Percentiles rank a stretch among this genome's conserved stretches.
phyloP scores from a whole-genome alignment of 2,113 vertebrate genomes.

The Oxyura jamaicensis region DNA sequence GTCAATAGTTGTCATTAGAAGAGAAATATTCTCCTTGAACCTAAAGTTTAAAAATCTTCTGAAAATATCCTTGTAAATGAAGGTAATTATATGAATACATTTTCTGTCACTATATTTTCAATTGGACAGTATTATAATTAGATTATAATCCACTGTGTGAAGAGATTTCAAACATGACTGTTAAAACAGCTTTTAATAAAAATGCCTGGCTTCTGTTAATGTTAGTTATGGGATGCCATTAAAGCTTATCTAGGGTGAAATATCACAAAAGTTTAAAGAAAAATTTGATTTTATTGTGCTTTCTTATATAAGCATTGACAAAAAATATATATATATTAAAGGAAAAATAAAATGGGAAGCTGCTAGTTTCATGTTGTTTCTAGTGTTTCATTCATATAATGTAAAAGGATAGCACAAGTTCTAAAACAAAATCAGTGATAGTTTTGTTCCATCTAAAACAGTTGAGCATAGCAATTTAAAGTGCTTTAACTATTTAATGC shows the following conservation, averaged over 20 bases:
- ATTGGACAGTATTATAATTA: constrained; percentile 31
- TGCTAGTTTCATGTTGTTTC: background rate
- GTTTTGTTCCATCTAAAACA: background rate
- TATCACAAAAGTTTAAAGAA: background rate
- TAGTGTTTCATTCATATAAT: background rate
- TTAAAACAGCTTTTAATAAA: constrained; percentile 10
- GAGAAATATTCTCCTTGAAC: constrained; percentile 49
- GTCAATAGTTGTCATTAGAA: constrained; percentile 58
- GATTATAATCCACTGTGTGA: background rate
- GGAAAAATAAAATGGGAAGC: constrained; percentile 5
- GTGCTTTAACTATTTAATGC: background rate
- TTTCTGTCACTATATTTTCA: constrained; percentile 42
- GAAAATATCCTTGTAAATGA: constrained; percentile 65
- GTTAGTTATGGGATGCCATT: background rate
- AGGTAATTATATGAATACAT: constrained; percentile 47
- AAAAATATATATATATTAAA: background rate
- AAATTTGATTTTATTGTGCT: background rate
- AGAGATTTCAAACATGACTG: constrained; percentile 28
- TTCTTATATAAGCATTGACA: background rate
- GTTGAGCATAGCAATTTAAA: background rate
- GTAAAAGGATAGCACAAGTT: background rate
- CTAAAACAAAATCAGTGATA: background rate
- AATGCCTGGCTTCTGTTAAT: background rate
- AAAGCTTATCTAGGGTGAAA: background rate
- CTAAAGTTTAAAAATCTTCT: constrained; percentile 49